phyloP scores from a whole-genome alignment of 2,797 vertebrate species.

The Chanos chanos region DNA sequence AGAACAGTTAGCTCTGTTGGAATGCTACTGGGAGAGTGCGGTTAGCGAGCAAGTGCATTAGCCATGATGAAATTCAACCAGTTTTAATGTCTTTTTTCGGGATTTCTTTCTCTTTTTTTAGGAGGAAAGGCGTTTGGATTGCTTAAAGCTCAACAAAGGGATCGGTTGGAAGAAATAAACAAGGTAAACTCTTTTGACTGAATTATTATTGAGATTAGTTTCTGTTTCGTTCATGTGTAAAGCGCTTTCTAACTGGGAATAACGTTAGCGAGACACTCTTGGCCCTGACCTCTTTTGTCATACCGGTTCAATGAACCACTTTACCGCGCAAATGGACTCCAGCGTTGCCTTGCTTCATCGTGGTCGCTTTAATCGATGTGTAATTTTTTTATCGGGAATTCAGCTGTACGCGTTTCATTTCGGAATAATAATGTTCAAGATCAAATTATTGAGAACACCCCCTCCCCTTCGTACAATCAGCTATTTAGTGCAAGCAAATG shows the following conservation, averaged over 20 bases:
- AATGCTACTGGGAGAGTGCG: not conserved
- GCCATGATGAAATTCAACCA: not conserved
- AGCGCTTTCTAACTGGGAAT: conserved; percentile 52
- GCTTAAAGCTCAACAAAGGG: conserved; percentile 81
- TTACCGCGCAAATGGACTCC: not conserved
- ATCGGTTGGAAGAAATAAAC: conserved; percentile 82
- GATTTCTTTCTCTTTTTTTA: conserved; percentile 42
- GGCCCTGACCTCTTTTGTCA: conserved; percentile 24
- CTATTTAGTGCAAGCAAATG: too few species aligned
- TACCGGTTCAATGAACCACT: not conserved
- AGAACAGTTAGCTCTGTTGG: not conserved
- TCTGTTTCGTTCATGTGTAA: not conserved
- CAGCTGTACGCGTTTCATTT: too few species aligned
- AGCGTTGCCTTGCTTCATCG: too few species aligned
- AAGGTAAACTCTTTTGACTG: conserved; percentile 66
- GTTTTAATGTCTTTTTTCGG: not conserved
- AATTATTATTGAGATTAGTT: not conserved
- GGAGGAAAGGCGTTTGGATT: conserved; percentile 86
- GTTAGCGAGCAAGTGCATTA: conserved; percentile 23
- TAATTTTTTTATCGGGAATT: too few species aligned
- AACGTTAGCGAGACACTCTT: conserved; percentile 18
- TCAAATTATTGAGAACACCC: too few species aligned
- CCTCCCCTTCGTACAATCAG: too few species aligned
- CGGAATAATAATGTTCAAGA: too few species aligned
- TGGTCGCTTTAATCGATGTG: too few species aligned